Conservation (phyloP, 2,113 vertebrate genomes). For the Pycnonotus jocosus region DNA sequence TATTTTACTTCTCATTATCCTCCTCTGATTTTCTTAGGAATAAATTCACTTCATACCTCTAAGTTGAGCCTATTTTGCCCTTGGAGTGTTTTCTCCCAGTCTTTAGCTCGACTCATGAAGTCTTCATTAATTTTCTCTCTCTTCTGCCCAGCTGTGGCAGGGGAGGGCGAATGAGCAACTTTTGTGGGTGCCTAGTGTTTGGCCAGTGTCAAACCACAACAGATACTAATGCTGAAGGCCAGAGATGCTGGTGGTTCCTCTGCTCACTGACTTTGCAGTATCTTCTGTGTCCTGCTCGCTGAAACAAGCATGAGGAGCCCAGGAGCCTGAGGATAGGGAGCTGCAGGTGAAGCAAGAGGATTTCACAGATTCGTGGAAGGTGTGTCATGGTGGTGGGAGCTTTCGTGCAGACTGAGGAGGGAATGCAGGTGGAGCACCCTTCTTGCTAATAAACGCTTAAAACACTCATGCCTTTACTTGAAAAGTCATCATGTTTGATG, state of each 20-base stretch:
- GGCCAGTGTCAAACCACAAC: not conserved
- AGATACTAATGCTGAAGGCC: not conserved
- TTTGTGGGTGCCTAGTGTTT: fast-evolving
- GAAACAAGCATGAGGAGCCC: not conserved
- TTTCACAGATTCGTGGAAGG: not conserved
- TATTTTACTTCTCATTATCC: not conserved
- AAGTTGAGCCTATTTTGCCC: fast-evolving
- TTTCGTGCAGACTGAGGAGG: not conserved
- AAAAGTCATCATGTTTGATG: not conserved
- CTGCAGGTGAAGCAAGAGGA: not conserved
- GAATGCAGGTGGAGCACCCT: not conserved
- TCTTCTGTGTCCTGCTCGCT: not conserved
- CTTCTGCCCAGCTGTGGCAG: not conserved
- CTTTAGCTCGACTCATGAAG: not conserved
- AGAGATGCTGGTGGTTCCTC: not conserved
- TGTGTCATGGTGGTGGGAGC: not conserved
- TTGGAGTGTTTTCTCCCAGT: not conserved
- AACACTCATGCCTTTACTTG: conserved; percentile 21
- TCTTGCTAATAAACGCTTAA: not conserved
- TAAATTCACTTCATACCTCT: not conserved
- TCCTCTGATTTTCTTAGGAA: not conserved
- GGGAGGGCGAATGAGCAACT: fast-evolving
- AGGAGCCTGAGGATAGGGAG: not conserved
- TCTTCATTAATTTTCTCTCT: not conserved
- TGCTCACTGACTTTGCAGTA: not conserved